These are phyloP conservation scores for Podabrus alpinus DNA, from an alignment of 2,888 invertebrate species.

Conservation along the genomic window DNA sequence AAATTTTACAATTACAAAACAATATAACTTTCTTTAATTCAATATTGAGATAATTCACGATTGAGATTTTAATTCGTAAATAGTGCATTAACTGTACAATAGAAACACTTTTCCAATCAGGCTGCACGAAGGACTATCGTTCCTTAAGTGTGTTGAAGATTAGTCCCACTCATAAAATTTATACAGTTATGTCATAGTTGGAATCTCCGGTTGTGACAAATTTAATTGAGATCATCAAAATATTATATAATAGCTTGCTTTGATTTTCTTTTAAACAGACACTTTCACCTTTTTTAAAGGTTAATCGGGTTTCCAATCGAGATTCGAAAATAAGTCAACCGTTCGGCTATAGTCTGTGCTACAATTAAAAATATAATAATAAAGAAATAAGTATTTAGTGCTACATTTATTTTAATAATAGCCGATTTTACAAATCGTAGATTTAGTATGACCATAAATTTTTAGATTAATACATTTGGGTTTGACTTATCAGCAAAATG, in stretches of 20 bases:
- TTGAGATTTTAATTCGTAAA: no score
- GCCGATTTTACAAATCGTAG: neutral
- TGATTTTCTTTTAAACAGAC: neutral
- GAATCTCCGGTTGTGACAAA: no score
- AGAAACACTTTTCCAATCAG: no score
- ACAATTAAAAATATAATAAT: no score
- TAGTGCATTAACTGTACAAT: no score
- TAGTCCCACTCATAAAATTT: no score
- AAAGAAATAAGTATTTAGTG: neutral
- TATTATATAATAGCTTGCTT: neutral
- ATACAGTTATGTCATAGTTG: no score
- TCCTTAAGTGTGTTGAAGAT: no score
- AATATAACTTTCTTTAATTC: neutral
- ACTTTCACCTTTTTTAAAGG: neutral
- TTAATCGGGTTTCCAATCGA: neutral
- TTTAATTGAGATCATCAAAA: neutral
- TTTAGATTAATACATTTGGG: constrained; percentile 1
- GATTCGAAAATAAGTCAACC: neutral
- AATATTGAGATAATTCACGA: no score
- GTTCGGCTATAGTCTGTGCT: neutral
- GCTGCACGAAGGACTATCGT: no score
- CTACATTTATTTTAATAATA: neutral
- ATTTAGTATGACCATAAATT: constrained; percentile 1
- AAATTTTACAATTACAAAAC: neutral
- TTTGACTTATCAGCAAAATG: constrained; percentile 3